A percentile compares a stretch with the other conserved stretches of the same genome.
phyloP scores from a whole-genome alignment of 2,888 invertebrate species.

The Plebejus argus region DNA sequence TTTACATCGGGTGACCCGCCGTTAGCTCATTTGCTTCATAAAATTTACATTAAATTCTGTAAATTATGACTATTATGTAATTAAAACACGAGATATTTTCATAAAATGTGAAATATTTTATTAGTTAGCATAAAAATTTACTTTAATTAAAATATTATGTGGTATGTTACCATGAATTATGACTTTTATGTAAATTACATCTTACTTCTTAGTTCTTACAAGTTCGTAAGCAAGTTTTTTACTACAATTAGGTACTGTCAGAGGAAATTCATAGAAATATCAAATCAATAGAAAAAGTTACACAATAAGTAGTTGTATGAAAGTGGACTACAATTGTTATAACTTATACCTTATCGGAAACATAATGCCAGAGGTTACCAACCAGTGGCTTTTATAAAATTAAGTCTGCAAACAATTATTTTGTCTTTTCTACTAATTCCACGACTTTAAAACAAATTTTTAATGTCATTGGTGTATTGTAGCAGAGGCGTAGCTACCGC shows the following conservation, averaged over 20 bases:
- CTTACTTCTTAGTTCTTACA: neutral
- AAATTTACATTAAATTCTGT: too few relatives aligned
- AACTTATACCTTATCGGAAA: neutral
- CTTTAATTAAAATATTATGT: neutral
- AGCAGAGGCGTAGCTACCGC: too few relatives aligned
- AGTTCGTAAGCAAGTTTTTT: neutral
- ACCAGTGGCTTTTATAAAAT: neutral
- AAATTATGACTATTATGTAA: slow-evolving; percentile 1
- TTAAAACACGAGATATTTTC: neutral
- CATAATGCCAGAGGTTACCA: neutral
- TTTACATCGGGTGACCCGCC: too few relatives aligned
- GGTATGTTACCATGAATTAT: neutral
- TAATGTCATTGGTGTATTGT: too few relatives aligned
- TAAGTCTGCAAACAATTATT: neutral
- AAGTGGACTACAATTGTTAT: neutral
- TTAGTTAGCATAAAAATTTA: neutral
- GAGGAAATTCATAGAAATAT: neutral
- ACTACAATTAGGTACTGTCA: neutral
- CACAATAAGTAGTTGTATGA: neutral
- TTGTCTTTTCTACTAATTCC: too few relatives aligned
- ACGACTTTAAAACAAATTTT: too few relatives aligned
- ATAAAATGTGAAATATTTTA: neutral
- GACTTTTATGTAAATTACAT: neutral
- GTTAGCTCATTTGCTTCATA: too few relatives aligned
- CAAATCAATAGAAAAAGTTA: neutral